Percentiles rank a stretch among this genome's conserved stretches.
These are phyloP conservation scores for Brachyptera risi DNA, from an alignment of 2,888 invertebrate genomes.

Conservation along the genomic window DNA sequence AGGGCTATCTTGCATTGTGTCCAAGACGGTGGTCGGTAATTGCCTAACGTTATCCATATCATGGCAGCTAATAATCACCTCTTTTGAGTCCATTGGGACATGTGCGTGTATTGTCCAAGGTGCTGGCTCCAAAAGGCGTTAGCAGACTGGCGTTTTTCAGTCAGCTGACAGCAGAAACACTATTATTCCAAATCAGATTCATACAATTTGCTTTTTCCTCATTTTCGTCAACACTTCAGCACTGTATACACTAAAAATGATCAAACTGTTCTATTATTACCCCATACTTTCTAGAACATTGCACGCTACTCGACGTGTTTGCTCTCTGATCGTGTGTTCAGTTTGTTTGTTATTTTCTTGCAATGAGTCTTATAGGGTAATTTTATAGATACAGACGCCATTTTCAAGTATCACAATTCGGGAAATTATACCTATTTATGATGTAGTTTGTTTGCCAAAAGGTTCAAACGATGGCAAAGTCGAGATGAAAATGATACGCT, in stretches of 20 bases:
- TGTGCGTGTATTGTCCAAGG: too few relatives aligned
- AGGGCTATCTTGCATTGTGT: too few relatives aligned
- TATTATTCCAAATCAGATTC: too few relatives aligned
- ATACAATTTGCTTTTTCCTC: background rate
- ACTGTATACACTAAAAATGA: conserved; percentile 6
- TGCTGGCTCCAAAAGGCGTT: too few relatives aligned
- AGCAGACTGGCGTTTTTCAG: too few relatives aligned
- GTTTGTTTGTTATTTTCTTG: background rate
- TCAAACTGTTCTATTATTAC: conserved; percentile 5
- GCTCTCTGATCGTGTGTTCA: background rate
- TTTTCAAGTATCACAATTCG: conserved; percentile 15
- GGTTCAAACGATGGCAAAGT: background rate
- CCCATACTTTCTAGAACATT: conserved; percentile 12
- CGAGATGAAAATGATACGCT: conserved; percentile 3
- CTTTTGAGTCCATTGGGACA: background rate
- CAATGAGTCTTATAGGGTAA: background rate
- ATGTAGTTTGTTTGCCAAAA: conserved; percentile 19
- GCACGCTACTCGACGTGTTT: background rate
- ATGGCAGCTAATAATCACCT: background rate
- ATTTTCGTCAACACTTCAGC: background rate
- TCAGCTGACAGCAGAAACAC: too few relatives aligned
- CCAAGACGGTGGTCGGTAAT: too few relatives aligned
- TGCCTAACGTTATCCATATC: background rate
- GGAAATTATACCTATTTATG: conserved; percentile 19
- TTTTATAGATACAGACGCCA: conserved; percentile 6